Evolutionary conservation across 2,113 vertebrate genomes (phyloP).

Genomic region (Pogona vitticeps): DNA sequence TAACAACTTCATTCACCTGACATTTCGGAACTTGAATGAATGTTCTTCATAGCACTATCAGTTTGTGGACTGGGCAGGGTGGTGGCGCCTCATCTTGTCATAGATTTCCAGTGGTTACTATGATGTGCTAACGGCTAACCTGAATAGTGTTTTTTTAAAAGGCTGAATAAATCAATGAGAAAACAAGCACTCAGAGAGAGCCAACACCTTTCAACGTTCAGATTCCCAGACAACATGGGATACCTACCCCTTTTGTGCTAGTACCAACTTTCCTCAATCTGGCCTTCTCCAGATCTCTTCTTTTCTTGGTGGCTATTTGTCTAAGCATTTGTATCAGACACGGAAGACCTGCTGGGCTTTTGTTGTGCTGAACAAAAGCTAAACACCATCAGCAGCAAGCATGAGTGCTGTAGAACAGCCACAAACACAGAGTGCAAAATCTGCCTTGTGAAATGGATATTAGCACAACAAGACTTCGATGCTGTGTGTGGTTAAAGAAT

Average conservation of each 20-base stretch:
- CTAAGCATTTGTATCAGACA: not conserved
- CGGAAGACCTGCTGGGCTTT: not conserved
- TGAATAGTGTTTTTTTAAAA: too few species aligned
- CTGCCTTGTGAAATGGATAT: not conserved
- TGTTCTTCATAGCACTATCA: too few species aligned
- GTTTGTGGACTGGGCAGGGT: too few species aligned
- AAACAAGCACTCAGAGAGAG: too few species aligned
- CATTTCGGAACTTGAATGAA: too few species aligned
- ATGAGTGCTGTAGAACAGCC: not conserved
- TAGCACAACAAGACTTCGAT: not conserved
- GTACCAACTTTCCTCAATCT: not conserved
- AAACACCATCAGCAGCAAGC: not conserved
- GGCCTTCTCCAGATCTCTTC: not conserved
- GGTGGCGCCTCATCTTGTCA: too few species aligned
- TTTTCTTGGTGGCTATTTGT: not conserved
- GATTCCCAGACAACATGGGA: not conserved
- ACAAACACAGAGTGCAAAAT: not conserved
- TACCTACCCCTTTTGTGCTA: not conserved
- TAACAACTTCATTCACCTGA: too few species aligned
- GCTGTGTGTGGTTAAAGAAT: not conserved
- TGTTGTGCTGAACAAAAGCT: not conserved
- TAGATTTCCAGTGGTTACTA: too few species aligned
- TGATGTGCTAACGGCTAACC: too few species aligned
- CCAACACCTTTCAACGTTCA: not conserved
- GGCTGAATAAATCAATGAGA: too few species aligned